Percentiles rank a stretch among this genome's conserved stretches.
Conservation (phyloP, 2,888 invertebrate genomes). For the Eupelmus urozonus region DNA sequence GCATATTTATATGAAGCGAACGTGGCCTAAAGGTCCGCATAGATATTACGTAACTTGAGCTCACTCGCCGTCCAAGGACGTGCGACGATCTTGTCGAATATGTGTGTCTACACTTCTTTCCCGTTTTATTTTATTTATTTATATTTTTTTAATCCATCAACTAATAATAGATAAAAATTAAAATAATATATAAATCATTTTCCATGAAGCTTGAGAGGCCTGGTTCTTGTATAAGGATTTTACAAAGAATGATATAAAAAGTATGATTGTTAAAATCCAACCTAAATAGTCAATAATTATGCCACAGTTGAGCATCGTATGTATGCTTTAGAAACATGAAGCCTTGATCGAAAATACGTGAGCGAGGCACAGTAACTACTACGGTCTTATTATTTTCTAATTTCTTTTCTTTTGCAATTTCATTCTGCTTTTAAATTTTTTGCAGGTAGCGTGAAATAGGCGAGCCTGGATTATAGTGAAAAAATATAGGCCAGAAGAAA, state of each 20-base stretch:
- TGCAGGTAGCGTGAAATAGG: conserved; percentile 29
- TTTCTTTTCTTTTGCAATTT: not conserved
- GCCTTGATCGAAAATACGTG: conserved; percentile 11
- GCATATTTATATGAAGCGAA: not conserved
- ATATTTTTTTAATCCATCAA: not conserved
- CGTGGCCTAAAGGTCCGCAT: not conserved
- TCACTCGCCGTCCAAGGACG: conserved; percentile 13
- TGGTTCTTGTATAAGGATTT: conserved; percentile 9
- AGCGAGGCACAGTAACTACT: conserved; percentile 15
- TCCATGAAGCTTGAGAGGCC: not conserved
- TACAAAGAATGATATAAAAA: not conserved
- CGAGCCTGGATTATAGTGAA: conserved; percentile 10
- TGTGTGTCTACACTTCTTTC: not conserved
- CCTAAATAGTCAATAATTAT: not conserved
- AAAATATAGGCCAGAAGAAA: not conserved
- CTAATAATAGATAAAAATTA: too few species aligned
- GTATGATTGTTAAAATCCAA: not conserved
- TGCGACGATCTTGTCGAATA: conserved; percentile 14
- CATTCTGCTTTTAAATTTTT: not conserved
- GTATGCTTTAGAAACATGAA: not conserved
- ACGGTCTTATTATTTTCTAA: not conserved
- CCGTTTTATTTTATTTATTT: not conserved
- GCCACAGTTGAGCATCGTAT: not conserved
- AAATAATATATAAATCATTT: too few species aligned
- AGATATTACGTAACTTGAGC: not conserved